Evolutionary conservation across 2,797 vertebrate genomes (phyloP), one percentile per base, ranked within the genome.

Genomic region (Hephaestus fuliginosus): DNA sequence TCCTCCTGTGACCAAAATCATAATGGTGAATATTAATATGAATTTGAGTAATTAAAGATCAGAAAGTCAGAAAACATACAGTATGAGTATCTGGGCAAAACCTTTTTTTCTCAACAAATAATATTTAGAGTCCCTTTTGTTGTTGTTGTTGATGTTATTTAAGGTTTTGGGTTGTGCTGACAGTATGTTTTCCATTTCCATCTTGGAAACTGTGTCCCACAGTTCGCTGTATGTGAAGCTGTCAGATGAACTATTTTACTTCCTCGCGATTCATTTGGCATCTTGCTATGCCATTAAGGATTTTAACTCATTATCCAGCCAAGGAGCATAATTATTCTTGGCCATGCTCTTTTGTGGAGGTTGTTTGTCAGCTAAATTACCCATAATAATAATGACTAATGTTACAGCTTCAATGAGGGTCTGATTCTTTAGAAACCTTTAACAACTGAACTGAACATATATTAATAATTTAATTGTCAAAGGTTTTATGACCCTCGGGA

Each of bases 341-440:
- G 61, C 41, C 10, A 1, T 73, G 55, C 44, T 62, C 30, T 30
- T 67, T 79, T 0, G 0, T 30, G 17, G 30, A 52, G 36, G 15
- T 20, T 82, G 53, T 79, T 78, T 76, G 48, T 79, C 81, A 72
- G 71, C 28, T 71, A 73, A 76, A 79, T 68, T 81, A 15, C 20
- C 60, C 36, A 53, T 63, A 51, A 80, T 48, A 52, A 28, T 15
- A 20, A 20, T 58, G 67, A 73, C 25, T 66, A 71, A 80, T 74
- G 20, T 39, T 30, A 58, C n/a, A 43, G 55, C 65, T 76, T 33
- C 62, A 61, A 18, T 52, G 20, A 72, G 14, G 18, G 39, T 56
- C 64, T 10, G 41, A 8, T 72, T 64, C 33, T 64, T 70, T 66
- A 48, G 20, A 70, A 77, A 74, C 13, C 10, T 44, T 18, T 11